These are phyloP conservation scores for Brachypodius melanocephalos DNA, from an alignment of 2,113 vertebrate genomes.

Conservation along the genomic window DNA sequence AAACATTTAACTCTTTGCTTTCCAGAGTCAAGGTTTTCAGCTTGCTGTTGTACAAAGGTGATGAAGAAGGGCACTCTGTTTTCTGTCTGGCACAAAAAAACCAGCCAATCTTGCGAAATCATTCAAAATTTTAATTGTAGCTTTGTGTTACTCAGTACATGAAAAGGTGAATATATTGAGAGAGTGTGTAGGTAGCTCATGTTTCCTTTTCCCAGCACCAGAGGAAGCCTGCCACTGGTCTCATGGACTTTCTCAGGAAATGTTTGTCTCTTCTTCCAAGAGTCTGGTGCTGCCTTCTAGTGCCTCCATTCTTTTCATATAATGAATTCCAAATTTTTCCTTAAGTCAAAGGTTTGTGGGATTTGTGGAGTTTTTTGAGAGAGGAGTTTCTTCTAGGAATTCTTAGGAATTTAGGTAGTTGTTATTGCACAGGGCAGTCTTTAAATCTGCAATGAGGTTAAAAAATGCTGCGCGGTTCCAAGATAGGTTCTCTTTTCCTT, in stretches of 20 bases:
- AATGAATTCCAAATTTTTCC: not conserved
- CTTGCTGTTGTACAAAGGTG: not conserved
- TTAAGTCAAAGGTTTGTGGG: accelerated
- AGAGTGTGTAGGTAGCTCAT: not conserved
- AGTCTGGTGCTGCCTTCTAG: not conserved
- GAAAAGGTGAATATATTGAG: not conserved
- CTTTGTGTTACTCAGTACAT: not conserved
- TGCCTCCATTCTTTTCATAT: not conserved
- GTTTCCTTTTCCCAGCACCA: not conserved
- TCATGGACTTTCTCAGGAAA: not conserved
- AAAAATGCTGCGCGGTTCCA: not conserved
- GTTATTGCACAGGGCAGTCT: not conserved
- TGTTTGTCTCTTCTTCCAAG: not conserved
- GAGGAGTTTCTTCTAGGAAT: not conserved
- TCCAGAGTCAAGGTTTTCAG: not conserved
- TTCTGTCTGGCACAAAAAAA: not conserved
- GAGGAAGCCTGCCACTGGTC: not conserved
- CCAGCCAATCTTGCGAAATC: not conserved
- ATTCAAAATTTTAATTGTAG: not conserved
- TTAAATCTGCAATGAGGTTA: not conserved
- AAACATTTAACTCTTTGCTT: not conserved
- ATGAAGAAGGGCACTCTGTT: not conserved
- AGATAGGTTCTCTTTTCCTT: not conserved
- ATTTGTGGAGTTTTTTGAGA: not conserved
- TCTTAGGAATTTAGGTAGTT: not conserved